Percentiles rank a stretch among this genome's conserved stretches.
Conservation (phyloP, 2,888 invertebrate genomes). For the Norana najaformis region DNA sequence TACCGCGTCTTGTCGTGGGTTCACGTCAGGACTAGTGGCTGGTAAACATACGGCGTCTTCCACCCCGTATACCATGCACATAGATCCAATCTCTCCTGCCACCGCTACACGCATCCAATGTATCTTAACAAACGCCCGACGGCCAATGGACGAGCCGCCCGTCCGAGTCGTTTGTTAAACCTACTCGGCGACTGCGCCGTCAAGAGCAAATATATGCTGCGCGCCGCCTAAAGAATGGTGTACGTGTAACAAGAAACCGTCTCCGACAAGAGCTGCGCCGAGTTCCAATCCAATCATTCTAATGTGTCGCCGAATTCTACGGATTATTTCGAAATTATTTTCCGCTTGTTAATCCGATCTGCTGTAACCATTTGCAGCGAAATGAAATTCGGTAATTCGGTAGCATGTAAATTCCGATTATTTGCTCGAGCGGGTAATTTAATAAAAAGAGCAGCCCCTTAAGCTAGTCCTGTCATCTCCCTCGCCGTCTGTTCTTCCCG, state of each 20-base stretch:
- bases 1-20: no score
- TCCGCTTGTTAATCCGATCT: neutral
- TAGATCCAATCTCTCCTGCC: neutral
- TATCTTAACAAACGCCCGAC: neutral
- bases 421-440: neutral
- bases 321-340: slow-evolving; percentile 1
- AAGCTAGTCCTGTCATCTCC: no score
- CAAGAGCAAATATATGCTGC: neutral
- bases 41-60: slow-evolving; percentile 8
- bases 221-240: neutral
- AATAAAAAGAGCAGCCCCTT: no score
- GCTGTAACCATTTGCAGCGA: neutral
- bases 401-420: neutral
- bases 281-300: neutral
- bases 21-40: slow-evolving; percentile 13
- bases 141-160: neutral
- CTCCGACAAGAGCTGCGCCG: neutral
- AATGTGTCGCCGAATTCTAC: neutral
- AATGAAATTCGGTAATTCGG: neutral
- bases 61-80: neutral
- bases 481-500: no score
- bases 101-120: neutral
- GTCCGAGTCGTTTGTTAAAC: neutral
- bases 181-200: neutral
- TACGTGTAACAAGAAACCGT: neutral